Conservation (phyloP, 2,797 vertebrate genomes). For the Acanthis flammea region DNA sequence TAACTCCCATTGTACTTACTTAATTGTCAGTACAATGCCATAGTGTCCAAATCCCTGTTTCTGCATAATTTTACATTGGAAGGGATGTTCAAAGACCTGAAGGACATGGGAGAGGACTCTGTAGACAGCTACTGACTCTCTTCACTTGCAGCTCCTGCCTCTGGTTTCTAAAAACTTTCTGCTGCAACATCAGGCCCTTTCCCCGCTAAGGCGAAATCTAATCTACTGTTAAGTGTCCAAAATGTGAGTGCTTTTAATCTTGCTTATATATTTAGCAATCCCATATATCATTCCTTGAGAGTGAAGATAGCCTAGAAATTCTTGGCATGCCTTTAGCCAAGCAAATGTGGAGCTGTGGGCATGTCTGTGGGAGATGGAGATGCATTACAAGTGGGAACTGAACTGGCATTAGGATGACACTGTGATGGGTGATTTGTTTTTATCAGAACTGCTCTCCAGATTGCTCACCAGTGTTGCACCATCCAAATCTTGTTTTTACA, state of each 20-base stretch:
- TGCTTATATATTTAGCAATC: not conserved
- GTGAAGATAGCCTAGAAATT: slow-evolving; percentile 1
- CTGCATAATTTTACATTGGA: not conserved
- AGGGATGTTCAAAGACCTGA: not conserved
- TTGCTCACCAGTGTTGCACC: not conserved
- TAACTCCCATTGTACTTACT: too few relatives aligned
- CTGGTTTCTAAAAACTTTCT: not conserved
- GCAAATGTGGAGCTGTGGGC: not conserved
- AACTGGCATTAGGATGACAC: not conserved
- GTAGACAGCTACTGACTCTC: not conserved
- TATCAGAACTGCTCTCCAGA: not conserved
- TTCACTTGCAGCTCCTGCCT: not conserved
- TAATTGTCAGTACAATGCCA: not conserved
- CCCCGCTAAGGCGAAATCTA: not conserved
- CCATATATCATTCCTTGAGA: slow-evolving; percentile 3
- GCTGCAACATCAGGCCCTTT: not conserved
- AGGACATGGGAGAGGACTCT: not conserved
- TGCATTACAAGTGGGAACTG: not conserved
- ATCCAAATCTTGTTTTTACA: not conserved
- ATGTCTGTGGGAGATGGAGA: not conserved
- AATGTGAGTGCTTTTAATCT: not conserved
- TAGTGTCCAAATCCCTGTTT: not conserved
- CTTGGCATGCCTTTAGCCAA: slow-evolving; percentile 28
- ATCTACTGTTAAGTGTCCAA: not conserved
- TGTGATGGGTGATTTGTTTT: not conserved